phyloP scores from a whole-genome alignment of 2,113 vertebrate species.

The Perca flavescens region DNA sequence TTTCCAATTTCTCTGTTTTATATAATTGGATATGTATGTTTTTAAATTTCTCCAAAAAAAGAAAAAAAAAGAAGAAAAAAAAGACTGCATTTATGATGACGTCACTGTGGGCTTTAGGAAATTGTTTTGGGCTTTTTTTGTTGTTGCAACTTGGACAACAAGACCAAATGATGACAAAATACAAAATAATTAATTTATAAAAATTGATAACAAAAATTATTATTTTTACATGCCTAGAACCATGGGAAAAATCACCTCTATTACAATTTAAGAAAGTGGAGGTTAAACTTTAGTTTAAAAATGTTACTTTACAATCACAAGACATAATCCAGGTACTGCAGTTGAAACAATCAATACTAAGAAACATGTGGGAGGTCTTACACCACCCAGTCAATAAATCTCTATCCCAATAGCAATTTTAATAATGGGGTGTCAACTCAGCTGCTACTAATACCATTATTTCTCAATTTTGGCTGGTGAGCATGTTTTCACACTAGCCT shows the following conservation, averaged over 20 bases:
- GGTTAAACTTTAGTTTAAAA: not conserved
- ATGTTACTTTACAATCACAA: conserved; percentile 28
- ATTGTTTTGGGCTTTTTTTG: not conserved
- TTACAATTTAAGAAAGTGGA: not conserved
- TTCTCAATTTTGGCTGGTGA: conserved; percentile 41
- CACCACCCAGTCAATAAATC: conserved; percentile 54
- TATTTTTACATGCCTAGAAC: not conserved
- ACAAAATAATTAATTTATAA: not conserved
- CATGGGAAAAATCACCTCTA: not conserved
- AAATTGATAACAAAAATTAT: not conserved
- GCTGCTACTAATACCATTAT: conserved; percentile 60
- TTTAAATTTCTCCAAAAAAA: not conserved
- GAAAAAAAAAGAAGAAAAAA: no score
- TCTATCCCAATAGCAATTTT: conserved; percentile 55
- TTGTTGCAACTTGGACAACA: not conserved
- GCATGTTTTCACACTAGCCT: conserved; percentile 46
- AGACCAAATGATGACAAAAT: not conserved
- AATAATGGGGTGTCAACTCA: conserved; percentile 62
- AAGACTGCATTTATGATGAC: no score
- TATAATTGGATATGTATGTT: not conserved
- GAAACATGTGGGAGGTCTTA: conserved; percentile 42
- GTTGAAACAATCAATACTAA: conserved; percentile 56
- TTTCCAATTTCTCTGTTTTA: not conserved
- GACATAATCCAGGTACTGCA: conserved; percentile 31
- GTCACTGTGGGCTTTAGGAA: not conserved